Evolutionary conservation across 2,113 vertebrate species (phyloP).

Genomic region (Oryctolagus cuniculus): mOryCun1.1 NC_091438.1:21296001-21296500

Average conservation of each 20-base stretch:
- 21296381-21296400: too few relatives aligned
- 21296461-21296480: too few relatives aligned
- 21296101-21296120: not conserved
- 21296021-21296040: not conserved
- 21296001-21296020: not conserved
- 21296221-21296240: not conserved
- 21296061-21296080: not conserved
- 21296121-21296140: not conserved
- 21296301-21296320: too few relatives aligned
- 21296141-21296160: not conserved
- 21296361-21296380: too few relatives aligned
- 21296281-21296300: too few relatives aligned
- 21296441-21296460: too few relatives aligned
- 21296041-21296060: not conserved
- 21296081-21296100: not conserved
- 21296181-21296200: not conserved
- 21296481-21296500: too few relatives aligned
- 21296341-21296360: too few relatives aligned
- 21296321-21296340: too few relatives aligned
- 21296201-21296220: not conserved
- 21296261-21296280: not conserved
- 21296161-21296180: not conserved
- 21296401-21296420: too few relatives aligned
- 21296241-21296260: not conserved
- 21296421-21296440: too few relatives aligned